Evolutionary conservation across 2,797 vertebrate species (phyloP).

Genomic region (Falco naumanni): DNA sequence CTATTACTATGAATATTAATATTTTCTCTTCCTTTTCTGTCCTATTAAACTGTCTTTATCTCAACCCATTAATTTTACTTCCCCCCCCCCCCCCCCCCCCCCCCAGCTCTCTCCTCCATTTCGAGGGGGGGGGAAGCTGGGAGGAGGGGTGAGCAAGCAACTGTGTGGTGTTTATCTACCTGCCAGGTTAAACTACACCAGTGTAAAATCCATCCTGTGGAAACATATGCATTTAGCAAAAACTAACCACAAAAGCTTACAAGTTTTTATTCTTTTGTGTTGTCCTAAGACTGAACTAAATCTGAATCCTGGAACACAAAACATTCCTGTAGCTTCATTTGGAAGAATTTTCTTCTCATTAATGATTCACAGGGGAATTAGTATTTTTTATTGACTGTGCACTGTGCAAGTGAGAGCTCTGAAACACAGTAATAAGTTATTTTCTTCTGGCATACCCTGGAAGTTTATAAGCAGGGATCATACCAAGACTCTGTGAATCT

Average conservation of each 20-base stretch:
- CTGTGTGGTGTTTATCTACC: neutral
- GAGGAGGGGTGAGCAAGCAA: neutral
- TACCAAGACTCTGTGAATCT: neutral
- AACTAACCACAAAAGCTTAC: no score
- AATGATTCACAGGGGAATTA: neutral
- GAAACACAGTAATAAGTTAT: conserved; percentile 12
- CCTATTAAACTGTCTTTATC: neutral
- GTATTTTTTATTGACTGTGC: neutral
- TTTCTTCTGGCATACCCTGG: neutral
- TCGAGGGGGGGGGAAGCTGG: neutral
- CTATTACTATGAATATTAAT: neutral
- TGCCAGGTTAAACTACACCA: no score
- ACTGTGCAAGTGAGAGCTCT: neutral
- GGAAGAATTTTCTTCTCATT: neutral
- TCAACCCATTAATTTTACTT: neutral
- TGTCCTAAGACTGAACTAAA: no score
- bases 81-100: no score
- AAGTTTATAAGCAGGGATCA: conserved; percentile 13
- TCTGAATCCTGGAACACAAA: neutral
- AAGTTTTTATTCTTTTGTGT: no score
- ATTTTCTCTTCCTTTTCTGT: neutral
- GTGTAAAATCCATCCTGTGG: no score
- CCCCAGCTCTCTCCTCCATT: neutral
- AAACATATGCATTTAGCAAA: no score
- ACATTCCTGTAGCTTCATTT: neutral